These are phyloP conservation scores for Phalacrocorax aristotelis DNA, from an alignment of 2,113 vertebrate genomes.

Conservation along the genomic window DNA sequence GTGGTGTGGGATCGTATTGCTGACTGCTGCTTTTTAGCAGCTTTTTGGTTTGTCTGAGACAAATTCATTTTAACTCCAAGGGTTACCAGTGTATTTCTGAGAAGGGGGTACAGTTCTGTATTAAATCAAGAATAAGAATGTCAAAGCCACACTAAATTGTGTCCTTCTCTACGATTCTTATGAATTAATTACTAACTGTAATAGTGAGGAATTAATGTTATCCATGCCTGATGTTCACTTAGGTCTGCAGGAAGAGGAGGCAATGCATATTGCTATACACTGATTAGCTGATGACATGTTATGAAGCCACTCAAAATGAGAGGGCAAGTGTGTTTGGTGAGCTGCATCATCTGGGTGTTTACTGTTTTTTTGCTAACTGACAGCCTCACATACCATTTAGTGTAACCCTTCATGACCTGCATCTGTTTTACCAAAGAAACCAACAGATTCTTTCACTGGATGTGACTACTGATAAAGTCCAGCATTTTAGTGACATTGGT, in stretches of 20 bases:
- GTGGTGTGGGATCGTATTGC: background rate
- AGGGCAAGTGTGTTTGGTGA: background rate
- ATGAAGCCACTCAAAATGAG: background rate
- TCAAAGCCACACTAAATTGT: background rate
- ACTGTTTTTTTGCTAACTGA: background rate
- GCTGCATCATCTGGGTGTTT: background rate
- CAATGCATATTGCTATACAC: background rate
- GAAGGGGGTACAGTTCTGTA: background rate
- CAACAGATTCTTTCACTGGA: background rate
- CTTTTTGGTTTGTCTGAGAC: background rate
- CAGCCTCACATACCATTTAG: background rate
- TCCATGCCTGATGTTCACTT: accelerated
- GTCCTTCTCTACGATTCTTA: background rate
- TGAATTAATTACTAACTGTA: background rate
- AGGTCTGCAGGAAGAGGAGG: background rate
- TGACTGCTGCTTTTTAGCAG: background rate
- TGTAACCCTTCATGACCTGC: background rate
- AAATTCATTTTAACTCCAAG: background rate
- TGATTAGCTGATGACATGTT: background rate
- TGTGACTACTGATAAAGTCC: background rate
- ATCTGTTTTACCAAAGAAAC: background rate
- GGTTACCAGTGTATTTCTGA: background rate
- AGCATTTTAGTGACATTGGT: background rate
- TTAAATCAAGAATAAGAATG: background rate
- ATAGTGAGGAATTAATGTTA: background rate